Evolutionary conservation across 2,113 vertebrate species (phyloP).

Genomic region (Carassius auratus): DNA sequence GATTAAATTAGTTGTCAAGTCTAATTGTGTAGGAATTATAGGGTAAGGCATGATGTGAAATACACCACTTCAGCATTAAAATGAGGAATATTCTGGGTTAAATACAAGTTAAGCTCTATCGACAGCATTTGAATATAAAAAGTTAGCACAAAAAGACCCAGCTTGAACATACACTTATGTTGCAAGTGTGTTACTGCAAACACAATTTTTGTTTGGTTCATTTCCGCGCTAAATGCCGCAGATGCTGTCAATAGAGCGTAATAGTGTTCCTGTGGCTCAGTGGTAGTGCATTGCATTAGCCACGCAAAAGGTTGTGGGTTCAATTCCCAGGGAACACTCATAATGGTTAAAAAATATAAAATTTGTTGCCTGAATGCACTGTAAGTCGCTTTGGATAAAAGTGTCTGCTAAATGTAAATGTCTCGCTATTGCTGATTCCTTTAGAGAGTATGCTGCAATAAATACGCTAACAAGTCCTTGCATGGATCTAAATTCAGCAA

Average conservation of each 20-base stretch:
- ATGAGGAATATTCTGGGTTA: conserved; percentile 17
- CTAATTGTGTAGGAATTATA: neutral
- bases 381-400: too few relatives aligned
- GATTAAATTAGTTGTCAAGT: conserved; percentile 27
- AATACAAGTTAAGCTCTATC: conserved; percentile 16
- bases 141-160: neutral
- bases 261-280: too few relatives aligned
- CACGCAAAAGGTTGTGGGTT: too few relatives aligned
- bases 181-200: neutral
- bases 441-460: too few relatives aligned
- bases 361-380: too few relatives aligned
- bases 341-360: too few relatives aligned
- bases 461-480: too few relatives aligned
- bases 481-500: neutral
- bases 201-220: neutral
- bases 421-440: too few relatives aligned
- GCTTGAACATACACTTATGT: neutral
- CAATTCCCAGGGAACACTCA: too few relatives aligned
- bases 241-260: neutral
- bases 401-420: too few relatives aligned
- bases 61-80: conserved; percentile 1
- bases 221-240: neutral
- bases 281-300: too few relatives aligned
- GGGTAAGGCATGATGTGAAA: conserved; percentile 10
- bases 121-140: neutral